phyloP scores from a whole-genome alignment of 1,140 invertebrate genomes.

The Asobara japonica region DNA sequence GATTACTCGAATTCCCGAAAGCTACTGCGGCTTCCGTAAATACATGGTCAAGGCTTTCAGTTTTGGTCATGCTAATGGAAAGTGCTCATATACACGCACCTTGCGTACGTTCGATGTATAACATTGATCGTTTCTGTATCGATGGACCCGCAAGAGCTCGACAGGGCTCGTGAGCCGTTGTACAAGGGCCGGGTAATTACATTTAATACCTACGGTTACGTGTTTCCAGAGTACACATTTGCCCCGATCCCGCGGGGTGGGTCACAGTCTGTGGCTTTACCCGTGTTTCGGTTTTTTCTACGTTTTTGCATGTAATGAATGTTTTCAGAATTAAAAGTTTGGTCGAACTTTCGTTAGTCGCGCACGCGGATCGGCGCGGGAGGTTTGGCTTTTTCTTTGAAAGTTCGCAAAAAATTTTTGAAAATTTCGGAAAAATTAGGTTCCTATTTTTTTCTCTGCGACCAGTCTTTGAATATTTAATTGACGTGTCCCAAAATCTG shows the following conservation, averaged over 20 bases:
- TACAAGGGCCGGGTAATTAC: conserved; percentile 61
- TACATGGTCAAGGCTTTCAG: conserved; percentile 13
- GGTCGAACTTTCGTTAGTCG: too few relatives aligned
- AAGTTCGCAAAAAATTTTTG: too few relatives aligned
- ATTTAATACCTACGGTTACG: conserved; percentile 63
- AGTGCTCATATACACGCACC: conserved; percentile 42
- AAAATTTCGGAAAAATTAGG: too few relatives aligned
- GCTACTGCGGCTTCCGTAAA: conserved; percentile 3
- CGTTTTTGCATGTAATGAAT: conserved; percentile 6
- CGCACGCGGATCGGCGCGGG: too few relatives aligned
- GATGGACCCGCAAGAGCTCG: conserved; percentile 47
- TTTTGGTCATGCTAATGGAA: conserved; percentile 51
- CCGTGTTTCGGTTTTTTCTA: neutral
- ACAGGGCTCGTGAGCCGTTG: conserved; percentile 23
- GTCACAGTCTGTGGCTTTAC: neutral
- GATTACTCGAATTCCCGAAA: neutral
- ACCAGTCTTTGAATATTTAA: too few relatives aligned
- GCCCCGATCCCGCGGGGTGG: conserved; percentile 29
- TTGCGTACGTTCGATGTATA: conserved; percentile 34
- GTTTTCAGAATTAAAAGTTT: too few relatives aligned
- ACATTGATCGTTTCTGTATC: conserved; percentile 47
- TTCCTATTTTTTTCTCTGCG: too few relatives aligned
- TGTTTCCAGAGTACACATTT: conserved; percentile 60
- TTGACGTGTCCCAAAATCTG: too few relatives aligned
- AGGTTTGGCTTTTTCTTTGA: too few relatives aligned